Evolutionary conservation across 2,113 vertebrate genomes (phyloP).

Genomic region (Eudyptes chrysolophus): DNA sequence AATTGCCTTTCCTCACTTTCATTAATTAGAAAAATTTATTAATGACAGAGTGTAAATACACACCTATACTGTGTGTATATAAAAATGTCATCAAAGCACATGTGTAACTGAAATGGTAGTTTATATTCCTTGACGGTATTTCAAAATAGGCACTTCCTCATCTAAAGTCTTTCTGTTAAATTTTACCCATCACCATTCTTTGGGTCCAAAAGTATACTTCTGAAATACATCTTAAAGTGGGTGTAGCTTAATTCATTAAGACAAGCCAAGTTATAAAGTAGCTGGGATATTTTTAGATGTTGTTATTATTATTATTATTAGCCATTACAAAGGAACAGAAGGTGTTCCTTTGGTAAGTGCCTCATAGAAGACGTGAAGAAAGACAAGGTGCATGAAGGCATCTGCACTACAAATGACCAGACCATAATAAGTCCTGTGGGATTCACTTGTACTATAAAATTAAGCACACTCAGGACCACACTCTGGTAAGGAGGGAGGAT

Average conservation of each 20-base stretch:
- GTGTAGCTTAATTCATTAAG: not conserved
- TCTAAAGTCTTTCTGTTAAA: not conserved
- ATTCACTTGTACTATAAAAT: not conserved
- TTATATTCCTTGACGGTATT: not conserved
- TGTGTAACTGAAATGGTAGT: not conserved
- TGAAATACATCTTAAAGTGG: not conserved
- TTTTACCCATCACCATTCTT: fast-evolving
- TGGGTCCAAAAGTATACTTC: not conserved
- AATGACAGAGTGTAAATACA: not conserved
- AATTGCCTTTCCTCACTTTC: not conserved
- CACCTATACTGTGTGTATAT: not conserved
- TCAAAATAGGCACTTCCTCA: not conserved
- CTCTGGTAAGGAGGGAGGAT: not conserved
- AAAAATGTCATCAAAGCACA: not conserved
- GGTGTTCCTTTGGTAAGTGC: not conserved
- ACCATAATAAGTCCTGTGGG: not conserved
- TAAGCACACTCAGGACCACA: not conserved
- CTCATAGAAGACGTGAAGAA: fast-evolving
- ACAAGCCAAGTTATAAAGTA: not conserved
- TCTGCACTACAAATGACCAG: not conserved
- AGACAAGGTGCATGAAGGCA: not conserved
- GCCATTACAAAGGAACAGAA: not conserved
- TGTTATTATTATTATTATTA: not conserved
- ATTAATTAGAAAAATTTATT: not conserved
- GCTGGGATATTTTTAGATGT: not conserved